phyloP scores from a whole-genome alignment of 2,797 vertebrate species.

The Etheostoma perlongum region DNA sequence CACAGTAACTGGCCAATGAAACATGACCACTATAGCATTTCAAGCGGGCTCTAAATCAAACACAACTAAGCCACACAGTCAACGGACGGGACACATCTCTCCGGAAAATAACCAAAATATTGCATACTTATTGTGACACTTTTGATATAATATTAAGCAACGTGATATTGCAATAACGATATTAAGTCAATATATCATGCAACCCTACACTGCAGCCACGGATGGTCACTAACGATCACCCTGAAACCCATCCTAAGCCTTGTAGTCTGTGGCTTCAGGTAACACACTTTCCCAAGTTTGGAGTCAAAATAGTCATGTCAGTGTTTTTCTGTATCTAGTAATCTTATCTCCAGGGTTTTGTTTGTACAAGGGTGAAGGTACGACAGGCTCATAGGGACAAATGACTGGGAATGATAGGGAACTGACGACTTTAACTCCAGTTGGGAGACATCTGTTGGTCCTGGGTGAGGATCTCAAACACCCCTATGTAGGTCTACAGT shows the following conservation, averaged over 20 bases:
- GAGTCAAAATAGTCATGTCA: slow-evolving; percentile 6
- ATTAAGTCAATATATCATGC: too few relatives aligned
- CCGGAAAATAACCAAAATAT: too few relatives aligned
- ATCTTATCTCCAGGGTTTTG: slow-evolving; percentile 14
- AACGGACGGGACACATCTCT: too few relatives aligned
- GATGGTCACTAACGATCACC: too few relatives aligned
- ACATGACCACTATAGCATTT: too few relatives aligned
- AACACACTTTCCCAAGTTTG: not conserved
- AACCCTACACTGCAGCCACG: too few relatives aligned
- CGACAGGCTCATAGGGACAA: slow-evolving; percentile 12
- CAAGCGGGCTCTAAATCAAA: too few relatives aligned
- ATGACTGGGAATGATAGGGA: not conserved
- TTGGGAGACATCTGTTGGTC: slow-evolving; percentile 15
- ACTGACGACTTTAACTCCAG: not conserved
- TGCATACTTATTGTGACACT: too few relatives aligned
- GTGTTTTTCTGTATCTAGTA: slow-evolving; percentile 1
- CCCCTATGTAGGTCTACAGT: not conserved
- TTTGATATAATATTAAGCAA: too few relatives aligned
- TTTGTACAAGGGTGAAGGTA: not conserved
- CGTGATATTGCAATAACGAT: too few relatives aligned
- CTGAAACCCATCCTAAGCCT: not conserved
- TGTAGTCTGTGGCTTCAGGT: not conserved
- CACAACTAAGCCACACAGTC: too few relatives aligned
- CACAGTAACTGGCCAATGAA: too few relatives aligned
- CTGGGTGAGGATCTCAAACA: slow-evolving; percentile 8